Conservation (phyloP, 2,888 invertebrate genomes). For the Drosophila bunnanda region DNA sequence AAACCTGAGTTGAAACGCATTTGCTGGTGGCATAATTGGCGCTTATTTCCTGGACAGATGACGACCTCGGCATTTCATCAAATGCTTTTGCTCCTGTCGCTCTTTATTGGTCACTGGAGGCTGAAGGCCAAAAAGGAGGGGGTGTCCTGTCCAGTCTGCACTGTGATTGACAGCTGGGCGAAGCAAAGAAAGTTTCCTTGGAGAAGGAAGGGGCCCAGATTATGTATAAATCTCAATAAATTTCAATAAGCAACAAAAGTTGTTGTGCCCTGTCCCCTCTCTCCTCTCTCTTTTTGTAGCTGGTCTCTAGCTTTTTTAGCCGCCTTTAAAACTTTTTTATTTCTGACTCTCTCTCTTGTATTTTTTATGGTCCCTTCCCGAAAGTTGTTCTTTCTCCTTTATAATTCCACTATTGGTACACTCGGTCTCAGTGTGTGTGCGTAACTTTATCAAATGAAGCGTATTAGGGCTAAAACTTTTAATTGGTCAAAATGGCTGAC, state of each 20-base stretch:
- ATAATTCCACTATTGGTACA: slow-evolving; percentile 44
- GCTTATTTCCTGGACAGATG: slow-evolving; percentile 82
- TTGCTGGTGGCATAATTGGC: slow-evolving; percentile 82
- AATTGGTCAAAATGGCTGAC: slow-evolving; percentile 81
- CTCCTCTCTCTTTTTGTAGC: neutral
- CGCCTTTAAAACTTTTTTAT: slow-evolving; percentile 42
- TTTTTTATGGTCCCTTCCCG: slow-evolving; percentile 25
- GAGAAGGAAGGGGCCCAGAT: slow-evolving; percentile 46
- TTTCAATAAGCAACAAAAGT: slow-evolving; percentile 75
- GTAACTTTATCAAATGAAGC: slow-evolving; percentile 81
- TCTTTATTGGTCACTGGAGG: slow-evolving; percentile 79
- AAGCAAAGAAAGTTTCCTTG: slow-evolving; percentile 52
- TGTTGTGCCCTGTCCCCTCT: neutral
- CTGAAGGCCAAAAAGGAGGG: slow-evolving; percentile 37
- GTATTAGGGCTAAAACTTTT: slow-evolving; percentile 81
- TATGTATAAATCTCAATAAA: slow-evolving; percentile 81
- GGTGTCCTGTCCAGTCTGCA: slow-evolving; percentile 16
- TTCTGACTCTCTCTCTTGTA: slow-evolving; percentile 11
- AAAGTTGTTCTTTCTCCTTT: slow-evolving; percentile 40
- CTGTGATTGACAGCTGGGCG: slow-evolving; percentile 77
- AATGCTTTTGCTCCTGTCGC: slow-evolving; percentile 66
- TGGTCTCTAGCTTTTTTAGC: slow-evolving; percentile 4
- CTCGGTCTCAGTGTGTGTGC: slow-evolving; percentile 15
- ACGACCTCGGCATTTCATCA: slow-evolving; percentile 69
- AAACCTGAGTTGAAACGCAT: slow-evolving; percentile 60